Conservation (phyloP, 2,113 vertebrate species). For the Bos taurus region DNA sequence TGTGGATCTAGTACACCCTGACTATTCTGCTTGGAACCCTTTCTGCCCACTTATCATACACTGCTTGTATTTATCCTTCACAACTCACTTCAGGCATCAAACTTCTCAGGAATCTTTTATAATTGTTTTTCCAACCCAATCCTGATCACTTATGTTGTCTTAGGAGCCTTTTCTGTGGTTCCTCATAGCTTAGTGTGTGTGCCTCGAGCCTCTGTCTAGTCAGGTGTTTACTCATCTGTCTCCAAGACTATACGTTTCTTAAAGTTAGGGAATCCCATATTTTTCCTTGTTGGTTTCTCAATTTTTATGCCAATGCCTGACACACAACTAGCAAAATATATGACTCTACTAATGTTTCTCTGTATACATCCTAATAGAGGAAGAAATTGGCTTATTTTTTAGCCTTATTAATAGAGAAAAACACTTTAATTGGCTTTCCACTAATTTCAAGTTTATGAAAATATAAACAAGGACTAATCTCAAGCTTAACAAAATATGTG, state of each 20-base stretch:
- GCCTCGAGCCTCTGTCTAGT: background rate
- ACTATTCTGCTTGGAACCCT: background rate
- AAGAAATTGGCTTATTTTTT: background rate
- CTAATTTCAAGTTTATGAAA: conserved; percentile 1
- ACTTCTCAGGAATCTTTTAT: background rate
- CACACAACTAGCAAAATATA: background rate
- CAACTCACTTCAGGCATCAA: background rate
- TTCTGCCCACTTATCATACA: background rate
- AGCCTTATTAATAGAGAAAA: background rate
- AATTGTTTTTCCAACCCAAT: background rate
- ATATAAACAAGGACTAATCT: background rate
- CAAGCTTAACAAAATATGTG: background rate
- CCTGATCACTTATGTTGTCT: background rate
- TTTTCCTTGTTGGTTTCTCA: background rate
- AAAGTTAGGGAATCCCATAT: background rate
- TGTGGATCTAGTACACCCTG: background rate
- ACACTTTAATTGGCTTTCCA: background rate
- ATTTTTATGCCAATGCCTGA: background rate
- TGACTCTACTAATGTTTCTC: background rate
- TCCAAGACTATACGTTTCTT: background rate
- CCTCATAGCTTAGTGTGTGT: background rate
- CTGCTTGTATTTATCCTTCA: background rate
- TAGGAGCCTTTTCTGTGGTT: background rate
- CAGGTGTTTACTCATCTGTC: background rate
- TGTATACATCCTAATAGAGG: background rate